These are phyloP conservation scores for Pristionchus pacificus DNA, from an alignment of 1,140 invertebrate species.

Conservation along the genomic window DNA sequence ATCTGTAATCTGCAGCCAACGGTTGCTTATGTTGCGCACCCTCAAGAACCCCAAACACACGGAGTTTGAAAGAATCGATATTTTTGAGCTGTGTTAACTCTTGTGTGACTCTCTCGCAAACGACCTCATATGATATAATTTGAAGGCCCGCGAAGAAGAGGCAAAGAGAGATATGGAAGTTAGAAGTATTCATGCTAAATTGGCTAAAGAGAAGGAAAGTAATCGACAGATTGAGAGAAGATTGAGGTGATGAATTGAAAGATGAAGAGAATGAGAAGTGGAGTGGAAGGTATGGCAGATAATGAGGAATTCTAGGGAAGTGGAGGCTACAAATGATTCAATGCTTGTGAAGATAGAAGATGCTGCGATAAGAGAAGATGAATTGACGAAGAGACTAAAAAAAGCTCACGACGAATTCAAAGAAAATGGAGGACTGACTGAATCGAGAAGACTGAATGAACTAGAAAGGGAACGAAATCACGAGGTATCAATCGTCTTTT, in stretches of 20 bases:
- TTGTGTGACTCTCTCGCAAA: too few species aligned
- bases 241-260: constrained; percentile 4
- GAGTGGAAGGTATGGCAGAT: too few species aligned
- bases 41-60: too few species aligned
- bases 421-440: constrained; percentile 25
- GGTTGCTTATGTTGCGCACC: too few species aligned
- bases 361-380: constrained; percentile 8
- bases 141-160: constrained; percentile 18
- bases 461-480: constrained; percentile 14
- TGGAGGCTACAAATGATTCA: not conserved
- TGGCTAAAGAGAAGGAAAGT: constrained; percentile 25
- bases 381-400: constrained; percentile 13
- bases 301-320: not conserved
- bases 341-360: constrained; percentile 13
- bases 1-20: too few species aligned
- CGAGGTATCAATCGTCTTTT: too few species aligned
- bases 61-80: too few species aligned
- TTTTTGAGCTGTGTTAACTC: too few species aligned
- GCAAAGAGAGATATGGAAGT: constrained; percentile 9
- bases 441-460: constrained; percentile 7
- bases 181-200: constrained; percentile 10
- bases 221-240: not conserved
- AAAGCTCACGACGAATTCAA: constrained; percentile 27
- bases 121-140: too few species aligned
- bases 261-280: constrained; percentile 7